Evolutionary conservation across 2,888 invertebrate genomes (phyloP), one percentile per base, ranked within the genome.

Genomic region (Rhagophthalmus giganteus): DNA sequence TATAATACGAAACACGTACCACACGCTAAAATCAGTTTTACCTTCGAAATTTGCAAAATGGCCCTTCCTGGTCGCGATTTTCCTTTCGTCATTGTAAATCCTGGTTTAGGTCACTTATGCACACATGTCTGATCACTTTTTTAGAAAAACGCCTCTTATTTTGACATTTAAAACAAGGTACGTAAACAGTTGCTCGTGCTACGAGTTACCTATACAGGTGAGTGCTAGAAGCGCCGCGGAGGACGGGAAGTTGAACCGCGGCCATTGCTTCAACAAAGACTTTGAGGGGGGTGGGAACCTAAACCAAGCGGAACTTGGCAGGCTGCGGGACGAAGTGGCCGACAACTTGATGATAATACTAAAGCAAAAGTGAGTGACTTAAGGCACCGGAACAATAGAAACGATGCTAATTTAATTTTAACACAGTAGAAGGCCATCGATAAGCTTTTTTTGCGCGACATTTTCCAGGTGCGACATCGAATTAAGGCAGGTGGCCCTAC

Each of bases 21-120:
- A n/a, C n/a, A n/a, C n/a, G n/a, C n/a, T n/a, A 15, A 12, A 33
- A 24, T 14, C 7, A 7, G 9, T 31, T 46, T 78, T 71, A 88
- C 88, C 86, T 87, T 87, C 42, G 86, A 85, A 68, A 87, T 83
- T 75, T 88, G 87, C 73, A 82, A 87, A 51, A 88, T 79, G 59
- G 88, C 87, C 68, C 79, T 81, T 55, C 78, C 79, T 66, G 78
- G 70, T 45, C 77, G 78, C 62, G 72, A 70, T 70, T 81, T 83
- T 50, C 81, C 78, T 72, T 83, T 83, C 62, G 81, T 81, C 81
- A 82, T 82, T 57, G 58, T 57, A 37, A 46, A 45, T 47, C 73
- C 70, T 64, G 59, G 63, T 62, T 51, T 38, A 60, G 75, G 75
- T 73, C 72, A 73, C 72, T 73, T 66, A 63, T 69, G 71, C 71